Conservation (phyloP, 2,888 invertebrate genomes). For the Tethea ocularis region DNA sequence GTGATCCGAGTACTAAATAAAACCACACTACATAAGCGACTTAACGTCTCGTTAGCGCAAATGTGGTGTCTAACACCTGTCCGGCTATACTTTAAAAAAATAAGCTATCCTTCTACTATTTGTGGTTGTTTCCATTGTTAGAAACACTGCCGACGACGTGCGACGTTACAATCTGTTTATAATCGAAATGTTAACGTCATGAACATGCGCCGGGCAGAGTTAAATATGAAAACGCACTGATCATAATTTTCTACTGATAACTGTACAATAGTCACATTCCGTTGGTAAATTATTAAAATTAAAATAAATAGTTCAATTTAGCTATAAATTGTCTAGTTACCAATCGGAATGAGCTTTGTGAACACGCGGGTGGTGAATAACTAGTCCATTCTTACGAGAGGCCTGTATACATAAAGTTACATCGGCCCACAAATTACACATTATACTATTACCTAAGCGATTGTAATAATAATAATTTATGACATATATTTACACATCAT, state of each 20-base stretch:
- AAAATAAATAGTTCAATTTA: slow-evolving; percentile 79
- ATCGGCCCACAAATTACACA: slow-evolving; percentile 61
- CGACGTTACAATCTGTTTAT: no score
- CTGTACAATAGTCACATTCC: slow-evolving; percentile 83
- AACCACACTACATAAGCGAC: slow-evolving; percentile 11
- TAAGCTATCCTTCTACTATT: slow-evolving; percentile 17
- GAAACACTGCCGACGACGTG: slow-evolving; percentile 25
- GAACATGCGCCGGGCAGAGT: slow-evolving; percentile 19
- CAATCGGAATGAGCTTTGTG: slow-evolving; percentile 80
- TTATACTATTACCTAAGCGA: slow-evolving; percentile 72
- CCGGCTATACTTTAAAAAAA: neutral
- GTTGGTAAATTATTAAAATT: slow-evolving; percentile 79
- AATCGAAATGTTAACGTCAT: no score
- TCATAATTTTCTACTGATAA: slow-evolving; percentile 71
- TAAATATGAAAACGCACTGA: slow-evolving; percentile 53
- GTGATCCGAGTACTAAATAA: slow-evolving; percentile 35
- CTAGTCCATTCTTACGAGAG: slow-evolving; percentile 75
- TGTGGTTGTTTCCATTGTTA: slow-evolving; percentile 43
- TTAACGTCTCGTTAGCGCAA: neutral
- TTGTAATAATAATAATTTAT: slow-evolving; percentile 79
- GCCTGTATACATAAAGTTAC: slow-evolving; percentile 58
- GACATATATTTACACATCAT: slow-evolving; percentile 79
- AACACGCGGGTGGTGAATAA: slow-evolving; percentile 83
- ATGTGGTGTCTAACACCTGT: neutral
- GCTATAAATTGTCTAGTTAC: slow-evolving; percentile 81